phyloP scores from a whole-genome alignment of 2,888 invertebrate species.

The Molorchus minor region DNA sequence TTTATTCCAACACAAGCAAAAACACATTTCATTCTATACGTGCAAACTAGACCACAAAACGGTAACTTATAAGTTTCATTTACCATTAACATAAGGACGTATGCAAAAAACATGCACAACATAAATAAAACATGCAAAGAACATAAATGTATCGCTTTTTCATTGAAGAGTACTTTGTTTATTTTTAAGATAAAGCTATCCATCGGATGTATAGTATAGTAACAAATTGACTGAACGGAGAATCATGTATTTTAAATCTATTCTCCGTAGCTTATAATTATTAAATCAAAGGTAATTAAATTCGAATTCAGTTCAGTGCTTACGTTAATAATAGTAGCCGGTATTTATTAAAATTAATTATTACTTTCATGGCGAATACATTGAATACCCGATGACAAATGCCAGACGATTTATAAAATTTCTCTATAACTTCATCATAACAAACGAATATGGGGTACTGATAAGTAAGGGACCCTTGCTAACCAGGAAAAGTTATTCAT shows the following conservation, averaged over 20 bases:
- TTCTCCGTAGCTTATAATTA: no score
- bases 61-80: no score
- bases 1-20: no score
- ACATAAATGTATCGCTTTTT: conserved; percentile 4
- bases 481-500: conserved; percentile 66
- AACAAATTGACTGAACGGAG: background rate
- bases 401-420: conserved; percentile 11
- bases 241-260: no score
- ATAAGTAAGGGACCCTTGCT: conserved; percentile 53
- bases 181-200: conserved; percentile 22
- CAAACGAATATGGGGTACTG: conserved; percentile 37
- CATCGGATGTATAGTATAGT: conserved; percentile 13
- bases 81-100: no score
- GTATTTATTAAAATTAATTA: background rate
- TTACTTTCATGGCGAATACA: no score
- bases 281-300: no score
- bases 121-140: conserved; percentile 17
- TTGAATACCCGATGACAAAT: conserved; percentile 8
- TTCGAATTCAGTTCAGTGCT: no score
- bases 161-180: conserved; percentile 18
- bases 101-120: conserved; percentile 23
- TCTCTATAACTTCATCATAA: conserved; percentile 25
- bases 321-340: no score
- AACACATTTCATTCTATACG: no score
- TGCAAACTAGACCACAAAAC: no score